Base-by-base conservation (phyloP, 2,113 vertebrate species). In the Campylomormyrus tamandua region DNA sequence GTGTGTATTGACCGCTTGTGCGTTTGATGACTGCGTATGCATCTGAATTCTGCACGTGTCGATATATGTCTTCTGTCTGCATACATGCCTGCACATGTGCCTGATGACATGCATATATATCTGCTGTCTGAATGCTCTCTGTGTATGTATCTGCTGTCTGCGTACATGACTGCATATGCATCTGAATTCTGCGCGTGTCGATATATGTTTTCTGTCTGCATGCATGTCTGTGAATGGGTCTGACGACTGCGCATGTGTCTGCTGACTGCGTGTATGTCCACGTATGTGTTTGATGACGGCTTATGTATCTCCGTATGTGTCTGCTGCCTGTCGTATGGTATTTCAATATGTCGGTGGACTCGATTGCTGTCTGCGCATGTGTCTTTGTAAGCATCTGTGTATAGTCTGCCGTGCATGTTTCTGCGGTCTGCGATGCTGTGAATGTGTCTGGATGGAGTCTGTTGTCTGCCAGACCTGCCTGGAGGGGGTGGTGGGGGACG, bases 401-500 rank as follows among this genome's bases (percentile, higher is more conserved):
- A 35, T 35, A 17, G 35, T 42, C 74, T 80, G 74, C 74, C 17
- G 74, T 80, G 74, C 74, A 19, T 39, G 74, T 19, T 19, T 80
- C 35, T 42, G 62, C 62, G 10, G 62, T 70, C 62, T 70, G 62
- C 3, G 62, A 70, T 31, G 62, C 62, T 39, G 49, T 87, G 31
- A 53, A 35, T 87, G 15, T 58, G 50, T 39, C 35, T 87, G 86
- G 15, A 53, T 87, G 35, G 74, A 42, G 35, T 42, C 74, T 80
- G 74, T 80, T 80, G 74, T 42, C 74, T 80, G 74, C 74, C 74
- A 80, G 74, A 39, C 74, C 74, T 80, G 74, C 74, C 74, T 42
- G 35, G 35, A 80, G 74, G 74, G 74, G 74, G 74, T 80, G 35
- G 62, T 70, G 62, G 24, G 31, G 66, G 31, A 92, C 95, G 93